These are phyloP conservation scores for Phaedon cochleariae DNA, from an alignment of 2,888 invertebrate species.

Conservation along the genomic window DNA sequence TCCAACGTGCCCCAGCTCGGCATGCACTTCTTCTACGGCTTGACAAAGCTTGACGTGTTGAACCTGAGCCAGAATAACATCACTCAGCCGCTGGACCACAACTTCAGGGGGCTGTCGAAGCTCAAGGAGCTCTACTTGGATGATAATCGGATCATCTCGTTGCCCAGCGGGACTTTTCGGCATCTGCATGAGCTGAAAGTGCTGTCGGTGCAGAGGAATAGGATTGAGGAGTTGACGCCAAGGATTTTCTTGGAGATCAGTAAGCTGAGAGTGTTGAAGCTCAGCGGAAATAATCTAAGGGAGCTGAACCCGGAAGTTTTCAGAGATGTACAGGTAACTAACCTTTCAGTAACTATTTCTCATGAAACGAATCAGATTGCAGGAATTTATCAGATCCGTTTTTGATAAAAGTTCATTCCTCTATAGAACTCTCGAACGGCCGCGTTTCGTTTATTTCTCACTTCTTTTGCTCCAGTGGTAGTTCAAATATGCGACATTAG, in stretches of 20 bases:
- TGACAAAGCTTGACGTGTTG: conserved; percentile 66
- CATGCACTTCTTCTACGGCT: conserved; percentile 79
- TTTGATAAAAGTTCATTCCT: too few species aligned
- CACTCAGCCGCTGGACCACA: conserved; percentile 74
- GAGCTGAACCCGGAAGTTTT: conserved; percentile 82
- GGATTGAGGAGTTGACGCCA: conserved; percentile 74
- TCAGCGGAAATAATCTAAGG: conserved; percentile 78
- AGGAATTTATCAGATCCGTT: too few species aligned
- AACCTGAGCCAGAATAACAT: conserved; percentile 82
- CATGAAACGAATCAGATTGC: too few species aligned
- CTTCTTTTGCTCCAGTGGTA: too few species aligned
- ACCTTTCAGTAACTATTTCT: too few species aligned
- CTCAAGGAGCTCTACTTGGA: conserved; percentile 77
- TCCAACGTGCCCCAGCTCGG: conserved; percentile 84
- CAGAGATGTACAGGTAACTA: conserved; percentile 70
- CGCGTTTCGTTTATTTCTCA: too few species aligned
- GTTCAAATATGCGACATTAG: too few species aligned
- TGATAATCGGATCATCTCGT: conserved; percentile 78
- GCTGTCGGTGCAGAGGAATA: conserved; percentile 74
- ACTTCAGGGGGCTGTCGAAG: conserved; percentile 78
- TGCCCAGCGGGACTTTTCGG: conserved; percentile 81
- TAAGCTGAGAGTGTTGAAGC: conserved; percentile 75
- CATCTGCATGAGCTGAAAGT: conserved; percentile 68
- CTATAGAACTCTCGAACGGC: too few species aligned
- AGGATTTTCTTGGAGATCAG: conserved; percentile 78